Evolutionary conservation across 2,888 invertebrate genomes (phyloP).

Genomic region (Philonicus albiceps): DNA sequence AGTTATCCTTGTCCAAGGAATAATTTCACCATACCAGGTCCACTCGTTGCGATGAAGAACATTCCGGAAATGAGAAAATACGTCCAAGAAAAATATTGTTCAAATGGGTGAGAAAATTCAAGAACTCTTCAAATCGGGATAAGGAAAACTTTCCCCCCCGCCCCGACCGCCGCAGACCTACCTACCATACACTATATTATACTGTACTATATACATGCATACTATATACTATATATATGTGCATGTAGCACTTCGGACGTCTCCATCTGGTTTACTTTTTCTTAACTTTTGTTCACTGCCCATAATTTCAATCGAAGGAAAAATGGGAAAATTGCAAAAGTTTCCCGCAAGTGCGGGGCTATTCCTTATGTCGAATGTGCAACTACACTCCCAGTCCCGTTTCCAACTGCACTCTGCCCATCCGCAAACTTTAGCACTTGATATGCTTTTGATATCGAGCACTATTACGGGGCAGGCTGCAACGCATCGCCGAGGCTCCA

Average conservation of each 20-base stretch:
- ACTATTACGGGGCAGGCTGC: neutral
- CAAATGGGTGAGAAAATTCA: constrained; percentile 26
- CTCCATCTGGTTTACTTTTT: constrained; percentile 35
- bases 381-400: neutral
- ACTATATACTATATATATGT: neutral
- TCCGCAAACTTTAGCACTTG: constrained; percentile 13
- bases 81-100: constrained; percentile 35
- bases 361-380: constrained; percentile 21
- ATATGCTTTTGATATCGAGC: constrained; percentile 31
- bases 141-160: constrained; percentile 14
- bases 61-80: constrained; percentile 38
- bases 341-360: constrained; percentile 35
- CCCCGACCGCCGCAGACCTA: neutral
- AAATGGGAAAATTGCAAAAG: constrained; percentile 44
- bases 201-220: neutral
- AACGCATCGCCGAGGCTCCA: neutral
- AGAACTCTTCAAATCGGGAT: constrained; percentile 33
- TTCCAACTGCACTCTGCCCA: neutral
- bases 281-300: constrained; percentile 41
- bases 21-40: neutral
- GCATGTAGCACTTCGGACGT: neutral
- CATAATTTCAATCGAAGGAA: constrained; percentile 43
- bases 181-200: neutral
- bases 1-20: constrained; percentile 14
- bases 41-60: constrained; percentile 11